Conservation (phyloP, 2,113 vertebrate species). For the Nyctibius bracteatus region DNA sequence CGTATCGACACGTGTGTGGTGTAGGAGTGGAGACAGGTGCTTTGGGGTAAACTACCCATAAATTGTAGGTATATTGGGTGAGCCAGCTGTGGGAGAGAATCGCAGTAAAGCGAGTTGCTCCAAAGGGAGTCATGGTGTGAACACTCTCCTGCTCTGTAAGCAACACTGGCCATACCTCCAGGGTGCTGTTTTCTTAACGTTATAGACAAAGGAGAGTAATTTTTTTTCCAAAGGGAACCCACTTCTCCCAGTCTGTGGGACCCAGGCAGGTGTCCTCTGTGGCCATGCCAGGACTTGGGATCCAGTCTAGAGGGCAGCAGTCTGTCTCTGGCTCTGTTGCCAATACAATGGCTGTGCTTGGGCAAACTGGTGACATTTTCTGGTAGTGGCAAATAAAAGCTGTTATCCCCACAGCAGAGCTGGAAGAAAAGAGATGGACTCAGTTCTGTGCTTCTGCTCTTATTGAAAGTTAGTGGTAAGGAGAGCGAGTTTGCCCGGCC, state of each 20-base stretch:
- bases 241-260: background rate
- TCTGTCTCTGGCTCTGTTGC: background rate
- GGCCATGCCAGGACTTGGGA: background rate
- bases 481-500: background rate
- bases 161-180: background rate
- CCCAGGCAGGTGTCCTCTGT: background rate
- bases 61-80: background rate
- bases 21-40: background rate
- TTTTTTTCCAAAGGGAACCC: background rate
- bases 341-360: background rate
- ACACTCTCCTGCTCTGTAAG: background rate
- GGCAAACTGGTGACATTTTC: background rate
- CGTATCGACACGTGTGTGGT: rapidly evolving
- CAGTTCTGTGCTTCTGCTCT: background rate
- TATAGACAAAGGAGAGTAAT: background rate
- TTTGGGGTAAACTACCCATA: background rate
- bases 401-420: background rate
- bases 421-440: background rate
- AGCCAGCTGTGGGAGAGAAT: background rate
- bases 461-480: background rate
- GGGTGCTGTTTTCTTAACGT: background rate
- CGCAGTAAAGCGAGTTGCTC: background rate
- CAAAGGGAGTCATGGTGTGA: background rate
- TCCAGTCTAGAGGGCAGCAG: background rate
- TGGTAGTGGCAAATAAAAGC: background rate